Conservation (phyloP, 92 coral and sea anemone species). For the Muricea muricata region DNA sequence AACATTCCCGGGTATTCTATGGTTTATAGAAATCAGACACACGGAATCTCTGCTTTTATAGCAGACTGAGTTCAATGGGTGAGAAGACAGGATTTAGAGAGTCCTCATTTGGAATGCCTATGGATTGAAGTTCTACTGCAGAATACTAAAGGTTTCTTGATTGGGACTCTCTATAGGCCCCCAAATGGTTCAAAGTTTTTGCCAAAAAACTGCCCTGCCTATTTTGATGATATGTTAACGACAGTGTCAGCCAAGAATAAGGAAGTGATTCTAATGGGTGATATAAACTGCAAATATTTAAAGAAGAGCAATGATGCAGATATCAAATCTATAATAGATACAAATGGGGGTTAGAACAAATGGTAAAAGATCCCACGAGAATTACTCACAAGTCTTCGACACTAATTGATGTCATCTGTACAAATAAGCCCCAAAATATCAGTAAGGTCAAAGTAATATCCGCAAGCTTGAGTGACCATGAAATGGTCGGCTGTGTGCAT, state of each 20-base stretch:
- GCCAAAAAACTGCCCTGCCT: neutral
- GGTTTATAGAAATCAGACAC: slow-evolving; percentile 53
- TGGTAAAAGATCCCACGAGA: slow-evolving; percentile 6
- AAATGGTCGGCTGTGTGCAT: slow-evolving; percentile 5
- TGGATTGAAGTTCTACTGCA: slow-evolving; percentile 65
- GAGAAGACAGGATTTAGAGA: slow-evolving; percentile 49
- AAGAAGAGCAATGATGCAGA: neutral
- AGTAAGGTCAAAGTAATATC: neutral
- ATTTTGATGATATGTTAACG: slow-evolving; percentile 51
- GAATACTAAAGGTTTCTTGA: slow-evolving; percentile 49
- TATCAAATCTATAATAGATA: neutral
- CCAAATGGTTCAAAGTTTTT: neutral
- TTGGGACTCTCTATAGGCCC: neutral
- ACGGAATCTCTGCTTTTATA: slow-evolving; percentile 56
- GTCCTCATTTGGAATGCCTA: slow-evolving; percentile 43
- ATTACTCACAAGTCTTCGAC: neutral
- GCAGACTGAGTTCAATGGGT: slow-evolving; percentile 42
- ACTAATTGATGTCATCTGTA: slow-evolving; percentile 8
- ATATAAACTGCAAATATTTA: slow-evolving; percentile 18
- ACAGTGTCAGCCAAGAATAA: slow-evolving; percentile 58
- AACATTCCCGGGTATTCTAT: slow-evolving; percentile 51
- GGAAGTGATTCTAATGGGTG: slow-evolving; percentile 45
- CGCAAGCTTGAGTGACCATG: neutral
- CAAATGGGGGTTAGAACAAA: slow-evolving; percentile 10
- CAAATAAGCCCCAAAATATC: neutral